Conservation (phyloP, 1,140 invertebrate species). For the Hycleus phaleratus region DNA sequence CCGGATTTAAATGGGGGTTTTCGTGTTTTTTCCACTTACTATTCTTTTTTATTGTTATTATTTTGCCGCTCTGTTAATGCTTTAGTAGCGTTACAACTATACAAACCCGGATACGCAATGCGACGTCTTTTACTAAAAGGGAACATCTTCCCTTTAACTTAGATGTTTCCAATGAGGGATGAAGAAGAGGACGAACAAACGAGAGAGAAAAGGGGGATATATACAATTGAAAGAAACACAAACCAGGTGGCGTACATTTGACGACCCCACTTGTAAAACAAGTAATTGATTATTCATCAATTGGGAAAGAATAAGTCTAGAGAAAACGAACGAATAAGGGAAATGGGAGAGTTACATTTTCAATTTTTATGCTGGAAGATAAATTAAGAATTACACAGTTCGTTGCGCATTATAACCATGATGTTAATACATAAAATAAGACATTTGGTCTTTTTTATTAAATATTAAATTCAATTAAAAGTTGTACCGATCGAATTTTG, state of each 20-base stretch:
- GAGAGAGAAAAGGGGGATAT: no score
- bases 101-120: not conserved
- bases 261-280: slow-evolving; percentile 36
- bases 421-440: no score
- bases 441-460: no score
- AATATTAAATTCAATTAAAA: no score
- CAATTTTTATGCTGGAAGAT: slow-evolving; percentile 25
- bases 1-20: slow-evolving; percentile 5
- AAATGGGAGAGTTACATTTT: slow-evolving; percentile 5
- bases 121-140: not conserved
- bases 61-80: not conserved
- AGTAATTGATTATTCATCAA: slow-evolving; percentile 39
- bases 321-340: slow-evolving; percentile 9
- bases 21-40: not conserved
- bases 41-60: not conserved
- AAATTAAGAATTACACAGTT: slow-evolving; percentile 39
- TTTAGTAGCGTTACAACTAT: not conserved
- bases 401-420: slow-evolving; percentile 22
- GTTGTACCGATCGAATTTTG: no score
- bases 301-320: slow-evolving; percentile 34
- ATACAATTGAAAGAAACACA: slow-evolving; percentile 31
- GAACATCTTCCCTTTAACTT: slow-evolving; percentile 10
- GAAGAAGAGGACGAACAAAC: slow-evolving; percentile 15
- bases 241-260: slow-evolving; percentile 34
- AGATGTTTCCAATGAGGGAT: slow-evolving; percentile 26